phyloP scores from a whole-genome alignment of 2,888 invertebrate genomes.

The Eucriotettix oculatus region DNA sequence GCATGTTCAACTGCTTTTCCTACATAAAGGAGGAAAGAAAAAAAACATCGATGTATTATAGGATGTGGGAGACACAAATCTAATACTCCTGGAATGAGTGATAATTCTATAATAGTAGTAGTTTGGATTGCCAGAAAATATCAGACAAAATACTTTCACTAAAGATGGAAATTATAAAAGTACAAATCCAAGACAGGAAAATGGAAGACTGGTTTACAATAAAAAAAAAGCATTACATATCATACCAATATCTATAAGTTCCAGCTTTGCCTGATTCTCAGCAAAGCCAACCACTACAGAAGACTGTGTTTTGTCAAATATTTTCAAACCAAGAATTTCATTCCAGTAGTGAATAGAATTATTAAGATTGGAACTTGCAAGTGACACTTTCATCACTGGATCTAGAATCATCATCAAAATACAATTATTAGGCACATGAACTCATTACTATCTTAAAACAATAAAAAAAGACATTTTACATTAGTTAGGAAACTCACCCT shows the following conservation, averaged over 20 bases:
- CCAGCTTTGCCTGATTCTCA: conserved; percentile 56
- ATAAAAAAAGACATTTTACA: neutral
- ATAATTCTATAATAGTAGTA: too few species aligned
- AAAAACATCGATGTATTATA: neutral
- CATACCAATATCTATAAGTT: conserved; percentile 55
- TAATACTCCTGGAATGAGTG: too few species aligned
- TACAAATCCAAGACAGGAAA: too few species aligned
- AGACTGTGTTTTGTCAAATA: conserved; percentile 44
- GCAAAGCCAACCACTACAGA: conserved; percentile 52
- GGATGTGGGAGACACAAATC: neutral
- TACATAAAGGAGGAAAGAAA: conserved; percentile 19
- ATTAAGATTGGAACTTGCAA: conserved; percentile 60
- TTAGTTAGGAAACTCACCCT: conserved; percentile 30
- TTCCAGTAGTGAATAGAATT: conserved; percentile 75
- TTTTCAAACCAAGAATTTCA: conserved; percentile 53
- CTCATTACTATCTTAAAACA: neutral
- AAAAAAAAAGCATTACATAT: neutral
- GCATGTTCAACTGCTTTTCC: conserved; percentile 58
- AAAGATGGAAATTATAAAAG: too few species aligned
- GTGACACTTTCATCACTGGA: conserved; percentile 62
- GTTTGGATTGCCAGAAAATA: too few species aligned
- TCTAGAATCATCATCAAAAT: conserved; percentile 31
- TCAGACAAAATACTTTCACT: too few species aligned
- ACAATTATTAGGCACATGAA: neutral
- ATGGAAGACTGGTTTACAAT: too few species aligned